Percentiles rank a stretch among this genome's conserved stretches.
Conservation (phyloP, 2,888 invertebrate species). For the Phalera bucephala region DNA sequence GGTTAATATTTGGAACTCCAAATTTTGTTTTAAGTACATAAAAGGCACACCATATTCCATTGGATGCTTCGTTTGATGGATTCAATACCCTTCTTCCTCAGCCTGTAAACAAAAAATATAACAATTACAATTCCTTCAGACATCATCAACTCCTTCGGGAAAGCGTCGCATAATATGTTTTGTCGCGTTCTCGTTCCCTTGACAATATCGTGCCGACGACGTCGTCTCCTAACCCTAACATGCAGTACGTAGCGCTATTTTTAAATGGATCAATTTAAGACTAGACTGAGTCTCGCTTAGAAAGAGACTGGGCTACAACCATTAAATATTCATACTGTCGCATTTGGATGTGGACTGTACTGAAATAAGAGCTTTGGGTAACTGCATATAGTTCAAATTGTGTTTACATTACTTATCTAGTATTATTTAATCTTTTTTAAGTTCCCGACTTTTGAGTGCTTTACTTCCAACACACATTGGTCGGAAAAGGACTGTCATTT, state of each 20-base stretch:
- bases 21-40: too few relatives aligned
- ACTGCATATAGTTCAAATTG: too few relatives aligned
- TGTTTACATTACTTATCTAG: too few relatives aligned
- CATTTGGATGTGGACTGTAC: not conserved
- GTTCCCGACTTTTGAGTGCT: too few relatives aligned
- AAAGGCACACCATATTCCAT: too few relatives aligned
- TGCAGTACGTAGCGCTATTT: slow-evolving; percentile 17
- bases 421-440: too few relatives aligned
- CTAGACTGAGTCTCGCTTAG: slow-evolving; percentile 8
- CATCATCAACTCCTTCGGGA: slow-evolving; percentile 18
- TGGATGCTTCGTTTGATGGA: too few relatives aligned
- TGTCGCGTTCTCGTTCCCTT: slow-evolving; percentile 29
- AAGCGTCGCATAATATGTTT: slow-evolving; percentile 32
- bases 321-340: not conserved
- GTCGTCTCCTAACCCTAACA: slow-evolving; percentile 28
- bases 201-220: slow-evolving; percentile 22
- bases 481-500: too few relatives aligned
- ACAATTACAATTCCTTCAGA: slow-evolving; percentile 6
- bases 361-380: not conserved
- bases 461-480: too few relatives aligned
- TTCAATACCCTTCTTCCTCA: too few relatives aligned
- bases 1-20: too few relatives aligned
- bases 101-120: too few relatives aligned
- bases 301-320: not conserved
- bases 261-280: slow-evolving; percentile 31